Conservation (phyloP, 1,140 invertebrate species). For the Ericerus pela region DNA sequence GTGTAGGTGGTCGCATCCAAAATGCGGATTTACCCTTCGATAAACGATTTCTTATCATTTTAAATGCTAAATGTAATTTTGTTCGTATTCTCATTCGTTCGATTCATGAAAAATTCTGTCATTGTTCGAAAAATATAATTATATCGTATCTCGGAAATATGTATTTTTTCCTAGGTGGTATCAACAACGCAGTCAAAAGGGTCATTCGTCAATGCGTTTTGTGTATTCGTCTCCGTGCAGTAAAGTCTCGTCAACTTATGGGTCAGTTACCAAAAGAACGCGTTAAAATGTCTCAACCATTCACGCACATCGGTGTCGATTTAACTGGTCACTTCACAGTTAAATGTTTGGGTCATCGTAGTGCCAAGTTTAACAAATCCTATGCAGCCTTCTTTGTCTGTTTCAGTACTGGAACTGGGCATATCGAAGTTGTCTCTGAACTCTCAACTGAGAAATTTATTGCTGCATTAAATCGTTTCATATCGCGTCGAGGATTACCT, state of each 20-base stretch:
- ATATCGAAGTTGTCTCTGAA: background rate
- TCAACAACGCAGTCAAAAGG: constrained; percentile 11
- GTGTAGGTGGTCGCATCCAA: constrained; percentile 13
- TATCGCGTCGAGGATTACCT: background rate
- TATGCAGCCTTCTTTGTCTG: constrained; percentile 5
- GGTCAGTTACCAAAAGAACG: constrained; percentile 19
- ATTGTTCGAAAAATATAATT: too few relatives aligned
- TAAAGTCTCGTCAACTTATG: constrained; percentile 16
- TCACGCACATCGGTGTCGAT: constrained; percentile 5
- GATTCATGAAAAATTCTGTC: too few relatives aligned
- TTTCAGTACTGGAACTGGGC: background rate
- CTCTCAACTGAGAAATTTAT: constrained; percentile 1
- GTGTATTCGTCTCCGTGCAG: constrained; percentile 15
- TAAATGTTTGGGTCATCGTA: background rate
- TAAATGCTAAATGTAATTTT: constrained; percentile 26
- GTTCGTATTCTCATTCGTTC: too few relatives aligned
- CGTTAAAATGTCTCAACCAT: constrained; percentile 15
- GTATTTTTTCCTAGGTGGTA: too few relatives aligned
- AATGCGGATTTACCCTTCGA: constrained; percentile 16
- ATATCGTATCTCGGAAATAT: too few relatives aligned
- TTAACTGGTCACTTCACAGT: background rate
- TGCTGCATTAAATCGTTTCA: background rate
- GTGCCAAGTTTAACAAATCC: background rate
- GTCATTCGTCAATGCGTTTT: constrained; percentile 14
- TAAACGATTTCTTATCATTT: constrained; percentile 31